Evolutionary conservation across 30 jellyfish, hydroid and myxozoan genomes (phyloP).

Genomic region (Cassiopea andromeda): DNA sequence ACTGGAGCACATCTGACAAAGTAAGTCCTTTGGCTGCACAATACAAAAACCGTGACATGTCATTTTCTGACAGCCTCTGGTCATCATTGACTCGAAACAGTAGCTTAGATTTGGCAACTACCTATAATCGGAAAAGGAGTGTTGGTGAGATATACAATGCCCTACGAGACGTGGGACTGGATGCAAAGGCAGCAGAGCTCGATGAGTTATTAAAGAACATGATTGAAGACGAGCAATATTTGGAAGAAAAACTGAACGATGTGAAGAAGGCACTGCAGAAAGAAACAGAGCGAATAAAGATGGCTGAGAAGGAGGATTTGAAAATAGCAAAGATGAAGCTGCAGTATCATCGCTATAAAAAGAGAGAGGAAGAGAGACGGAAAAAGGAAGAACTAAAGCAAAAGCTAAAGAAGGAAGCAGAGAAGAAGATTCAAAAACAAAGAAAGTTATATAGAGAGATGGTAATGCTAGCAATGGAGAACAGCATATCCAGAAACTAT

Average conservation of each 20-base stretch:
- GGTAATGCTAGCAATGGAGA: slow-evolving; percentile 34
- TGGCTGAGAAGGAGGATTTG: slow-evolving; percentile 12
- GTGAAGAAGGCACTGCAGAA: slow-evolving; percentile 7
- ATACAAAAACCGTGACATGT: slow-evolving; percentile 16
- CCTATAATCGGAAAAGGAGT: background rate
- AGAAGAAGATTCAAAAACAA: slow-evolving; percentile 11
- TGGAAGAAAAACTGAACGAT: background rate
- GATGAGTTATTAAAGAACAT: background rate
- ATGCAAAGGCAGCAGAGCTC: slow-evolving; percentile 20
- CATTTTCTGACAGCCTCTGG: slow-evolving; percentile 22
- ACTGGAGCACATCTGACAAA: background rate
- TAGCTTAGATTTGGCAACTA: background rate
- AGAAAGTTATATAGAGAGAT: slow-evolving; percentile 50
- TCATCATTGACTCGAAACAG: slow-evolving; percentile 20
- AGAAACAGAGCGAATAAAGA: slow-evolving; percentile 4
- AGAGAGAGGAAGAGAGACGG: slow-evolving; percentile 50
- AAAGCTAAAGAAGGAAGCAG: slow-evolving; percentile 32
- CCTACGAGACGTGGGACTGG: slow-evolving; percentile 31
- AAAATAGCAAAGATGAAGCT: slow-evolving; percentile 27
- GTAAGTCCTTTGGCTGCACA: background rate
- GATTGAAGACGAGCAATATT: background rate
- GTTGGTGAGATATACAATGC: slow-evolving; percentile 24
- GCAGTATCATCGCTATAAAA: slow-evolving; percentile 23
- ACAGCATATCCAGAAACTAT: slow-evolving; percentile 25
- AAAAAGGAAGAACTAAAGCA: slow-evolving; percentile 45